Percentiles rank a stretch among this genome's conserved stretches.
Conservation (phyloP, 1,140 invertebrate genomes). For the Mylabris phalerata region DNA sequence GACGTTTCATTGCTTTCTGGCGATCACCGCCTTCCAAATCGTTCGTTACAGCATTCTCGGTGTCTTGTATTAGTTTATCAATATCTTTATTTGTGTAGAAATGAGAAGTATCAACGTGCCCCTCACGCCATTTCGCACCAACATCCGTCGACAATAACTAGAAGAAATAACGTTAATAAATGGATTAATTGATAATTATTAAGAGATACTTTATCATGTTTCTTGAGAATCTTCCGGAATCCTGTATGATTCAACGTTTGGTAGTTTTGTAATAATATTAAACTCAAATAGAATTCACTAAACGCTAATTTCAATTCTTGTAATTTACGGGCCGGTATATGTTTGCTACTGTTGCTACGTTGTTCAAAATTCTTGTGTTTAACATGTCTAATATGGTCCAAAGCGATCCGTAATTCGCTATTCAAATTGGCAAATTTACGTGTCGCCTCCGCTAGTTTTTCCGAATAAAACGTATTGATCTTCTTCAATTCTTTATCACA, state of each 20-base stretch:
- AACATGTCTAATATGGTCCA: constrained; percentile 46
- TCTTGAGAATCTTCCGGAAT: constrained; percentile 89
- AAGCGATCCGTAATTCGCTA: constrained; percentile 58
- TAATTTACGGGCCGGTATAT: constrained; percentile 57
- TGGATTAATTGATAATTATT: too few species aligned
- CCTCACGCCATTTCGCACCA: constrained; percentile 65
- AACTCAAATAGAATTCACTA: constrained; percentile 84
- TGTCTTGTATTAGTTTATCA: constrained; percentile 76
- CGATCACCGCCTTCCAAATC: constrained; percentile 79
- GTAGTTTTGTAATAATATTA: constrained; percentile 71
- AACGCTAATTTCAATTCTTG: constrained; percentile 87
- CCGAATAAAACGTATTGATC: constrained; percentile 85
- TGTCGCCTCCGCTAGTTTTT: constrained; percentile 82
- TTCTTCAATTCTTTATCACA: constrained; percentile 81
- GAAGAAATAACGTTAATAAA: constrained; percentile 9
- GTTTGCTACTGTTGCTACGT: constrained; percentile 19
- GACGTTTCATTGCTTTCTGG: constrained; percentile 78
- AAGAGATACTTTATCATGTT: constrained; percentile 76
- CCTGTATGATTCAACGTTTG: constrained; percentile 85
- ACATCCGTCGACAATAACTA: constrained; percentile 52
- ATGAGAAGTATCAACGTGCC: constrained; percentile 72
- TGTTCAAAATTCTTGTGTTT: too few species aligned
- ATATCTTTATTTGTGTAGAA: constrained; percentile 88
- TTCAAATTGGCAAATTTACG: constrained; percentile 71
- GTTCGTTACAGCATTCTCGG: constrained; percentile 72